Evolutionary conservation across 2,113 vertebrate species (phyloP), one percentile per base, ranked within the genome.

Genomic region (Candoia aspera): DNA sequence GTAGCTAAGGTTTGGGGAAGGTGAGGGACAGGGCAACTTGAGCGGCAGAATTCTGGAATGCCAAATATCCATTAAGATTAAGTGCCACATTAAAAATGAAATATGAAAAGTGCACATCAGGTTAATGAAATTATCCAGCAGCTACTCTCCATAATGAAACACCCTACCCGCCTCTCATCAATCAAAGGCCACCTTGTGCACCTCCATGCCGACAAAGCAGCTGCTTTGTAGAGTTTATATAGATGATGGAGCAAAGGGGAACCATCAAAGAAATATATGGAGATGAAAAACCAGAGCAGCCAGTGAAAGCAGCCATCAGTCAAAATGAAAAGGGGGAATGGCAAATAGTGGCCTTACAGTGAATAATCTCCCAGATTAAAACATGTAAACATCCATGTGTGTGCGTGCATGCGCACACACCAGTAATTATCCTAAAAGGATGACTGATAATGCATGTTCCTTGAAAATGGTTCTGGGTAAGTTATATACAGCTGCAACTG

Each of bases 361-460:
- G n/a, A 91, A 94, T 90, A 93, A 96, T 95, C 94, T 84, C 94
- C 1, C 0, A 94, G 87, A 93, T 93, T 89, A 85, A 84, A 88
- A 88, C 57, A 87, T 58, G 58, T 24, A 79, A 33, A 79, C 73
- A 79, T 79, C 73, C 73, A 79, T 21, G 73, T 42, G 33, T 21
- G 17, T 0, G 1, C 33, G 17, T 21, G 17, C 0, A 0, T 15
- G 9, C 10, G 5, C 64, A 68, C 12, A 33, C 37, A 60, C 92
- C 92, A 29, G 13, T 92, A 95, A 96, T 95, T 93, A 96, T 95
- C 95, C 94, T 92, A 95, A 95, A 96, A 94, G 93, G 94, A 94
- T 79, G 46, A 0, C 2, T 73, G 90, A 93, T 95, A 95, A 95
- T 89, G 13, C 92, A 64, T 93, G 91, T 93, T 95, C 26, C 73